Percentiles rank a stretch among this genome's conserved stretches.
Conservation (phyloP, 2,888 invertebrate genomes). For the Cataglyphis rosenhaueri region DNA sequence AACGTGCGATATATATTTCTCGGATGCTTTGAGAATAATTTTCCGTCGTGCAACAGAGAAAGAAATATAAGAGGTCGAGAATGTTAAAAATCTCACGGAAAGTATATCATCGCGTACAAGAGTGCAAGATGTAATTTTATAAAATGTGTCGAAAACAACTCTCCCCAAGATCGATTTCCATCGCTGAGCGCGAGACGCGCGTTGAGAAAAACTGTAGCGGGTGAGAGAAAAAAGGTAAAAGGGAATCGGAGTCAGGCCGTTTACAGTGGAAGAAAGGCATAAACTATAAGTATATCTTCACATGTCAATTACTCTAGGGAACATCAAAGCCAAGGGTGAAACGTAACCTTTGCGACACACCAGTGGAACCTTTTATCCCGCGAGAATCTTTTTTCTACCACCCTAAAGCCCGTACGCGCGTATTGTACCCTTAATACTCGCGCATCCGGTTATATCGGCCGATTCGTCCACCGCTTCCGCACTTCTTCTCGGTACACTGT, state of each 20-base stretch:
- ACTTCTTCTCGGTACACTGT: constrained; percentile 66
- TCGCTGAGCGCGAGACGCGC: constrained; percentile 20
- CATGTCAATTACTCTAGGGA: constrained; percentile 94
- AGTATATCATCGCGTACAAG: not conserved
- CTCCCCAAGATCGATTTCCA: constrained; percentile 16
- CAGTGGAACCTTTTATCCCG: constrained; percentile 73
- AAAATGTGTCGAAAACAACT: not conserved
- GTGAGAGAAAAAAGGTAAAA: constrained; percentile 11
- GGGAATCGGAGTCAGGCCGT: constrained; percentile 16
- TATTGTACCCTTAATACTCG: constrained; percentile 66
- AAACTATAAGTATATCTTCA: constrained; percentile 89
- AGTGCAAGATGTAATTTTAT: not conserved
- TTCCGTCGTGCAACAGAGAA: not conserved
- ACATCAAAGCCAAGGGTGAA: constrained; percentile 86
- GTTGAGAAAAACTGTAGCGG: constrained; percentile 23
- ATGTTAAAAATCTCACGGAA: not conserved
- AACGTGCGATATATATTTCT: not conserved
- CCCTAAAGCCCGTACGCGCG: constrained; percentile 55
- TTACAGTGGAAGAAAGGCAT: constrained; percentile 62
- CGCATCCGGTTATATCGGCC: constrained; percentile 65
- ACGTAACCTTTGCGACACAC: constrained; percentile 67
- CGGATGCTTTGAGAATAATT: not conserved
- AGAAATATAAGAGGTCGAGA: not conserved
- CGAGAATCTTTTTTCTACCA: constrained; percentile 74
- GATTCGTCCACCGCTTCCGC: constrained; percentile 75